Percentiles rank a stretch among this genome's conserved stretches.
phyloP scores from a whole-genome alignment of 1,140 invertebrate species.

The Thaumetopoea pityocampa region DNA sequence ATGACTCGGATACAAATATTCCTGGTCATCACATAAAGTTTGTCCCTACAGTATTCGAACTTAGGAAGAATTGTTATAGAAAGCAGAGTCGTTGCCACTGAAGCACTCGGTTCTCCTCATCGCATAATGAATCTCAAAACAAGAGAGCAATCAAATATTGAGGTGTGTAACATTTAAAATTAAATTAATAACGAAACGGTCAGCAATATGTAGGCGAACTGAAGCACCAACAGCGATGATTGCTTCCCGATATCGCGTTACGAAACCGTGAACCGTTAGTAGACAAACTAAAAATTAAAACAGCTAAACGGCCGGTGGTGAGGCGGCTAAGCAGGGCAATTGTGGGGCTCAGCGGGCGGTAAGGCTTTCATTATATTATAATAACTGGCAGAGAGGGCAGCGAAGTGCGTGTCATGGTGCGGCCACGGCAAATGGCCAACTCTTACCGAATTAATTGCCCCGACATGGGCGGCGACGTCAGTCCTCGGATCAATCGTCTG shows the following conservation, averaged over 20 bases:
- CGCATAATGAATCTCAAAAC: slow-evolving; percentile 17
- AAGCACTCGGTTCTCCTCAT: too few species aligned
- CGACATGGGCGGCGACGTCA: slow-evolving; percentile 64
- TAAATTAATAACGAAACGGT: slow-evolving; percentile 30
- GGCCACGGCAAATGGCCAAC: slow-evolving; percentile 50
- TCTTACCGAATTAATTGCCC: slow-evolving; percentile 69
- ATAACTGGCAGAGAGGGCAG: slow-evolving; percentile 62
- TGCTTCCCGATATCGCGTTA: slow-evolving; percentile 46
- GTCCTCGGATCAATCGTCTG: slow-evolving; percentile 23
- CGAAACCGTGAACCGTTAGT: slow-evolving; percentile 62
- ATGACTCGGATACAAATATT: too few species aligned
- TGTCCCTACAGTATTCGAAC: too few species aligned
- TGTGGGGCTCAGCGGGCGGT: slow-evolving; percentile 67
- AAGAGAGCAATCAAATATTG: slow-evolving; percentile 22
- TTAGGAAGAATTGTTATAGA: too few species aligned
- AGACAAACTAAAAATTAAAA: slow-evolving; percentile 75
- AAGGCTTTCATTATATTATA: slow-evolving; percentile 72
- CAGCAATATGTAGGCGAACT: slow-evolving; percentile 30
- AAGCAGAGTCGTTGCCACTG: too few species aligned
- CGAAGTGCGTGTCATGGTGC: slow-evolving; percentile 61
- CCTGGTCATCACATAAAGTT: too few species aligned
- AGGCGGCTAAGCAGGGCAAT: slow-evolving; percentile 68
- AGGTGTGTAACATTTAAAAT: slow-evolving; percentile 21
- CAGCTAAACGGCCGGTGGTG: slow-evolving; percentile 65
- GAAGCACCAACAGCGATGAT: slow-evolving; percentile 34